phyloP scores from a whole-genome alignment of 1,140 invertebrate genomes.

The Tigriopus japonicus region DNA sequence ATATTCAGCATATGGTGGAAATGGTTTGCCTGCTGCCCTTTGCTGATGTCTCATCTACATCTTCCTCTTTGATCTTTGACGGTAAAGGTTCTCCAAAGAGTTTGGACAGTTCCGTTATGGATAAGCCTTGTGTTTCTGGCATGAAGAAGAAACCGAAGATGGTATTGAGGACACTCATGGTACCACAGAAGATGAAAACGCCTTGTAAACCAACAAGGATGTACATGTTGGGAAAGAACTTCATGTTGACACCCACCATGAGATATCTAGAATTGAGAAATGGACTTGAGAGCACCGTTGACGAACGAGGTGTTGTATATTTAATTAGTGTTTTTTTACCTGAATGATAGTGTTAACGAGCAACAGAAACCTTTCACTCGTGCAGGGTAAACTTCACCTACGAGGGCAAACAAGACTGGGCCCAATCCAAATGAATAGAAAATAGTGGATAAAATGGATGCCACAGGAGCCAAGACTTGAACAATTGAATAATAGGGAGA shows the following conservation, averaged over 20 bases:
- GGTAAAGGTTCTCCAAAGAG: too few species aligned
- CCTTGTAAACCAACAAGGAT: background rate
- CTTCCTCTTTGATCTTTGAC: too few species aligned
- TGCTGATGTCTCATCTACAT: too few species aligned
- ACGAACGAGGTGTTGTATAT: background rate
- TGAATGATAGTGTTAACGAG: background rate
- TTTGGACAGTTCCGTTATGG: background rate
- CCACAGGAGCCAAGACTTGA: too few species aligned
- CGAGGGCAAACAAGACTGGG: constrained; percentile 15
- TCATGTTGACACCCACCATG: constrained; percentile 44
- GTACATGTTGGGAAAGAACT: constrained; percentile 26
- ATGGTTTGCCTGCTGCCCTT: too few species aligned
- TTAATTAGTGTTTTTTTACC: background rate
- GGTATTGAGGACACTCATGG: background rate
- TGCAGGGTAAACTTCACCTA: constrained; percentile 14
- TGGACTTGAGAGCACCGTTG: background rate
- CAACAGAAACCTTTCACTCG: constrained; percentile 11
- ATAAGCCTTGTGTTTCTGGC: background rate
- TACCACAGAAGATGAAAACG: background rate
- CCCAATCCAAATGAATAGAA: constrained; percentile 9
- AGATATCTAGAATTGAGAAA: background rate
- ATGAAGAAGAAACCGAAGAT: background rate
- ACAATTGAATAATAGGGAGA: too few species aligned
- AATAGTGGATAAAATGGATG: too few species aligned
- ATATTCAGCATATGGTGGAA: too few species aligned